Conservation (phyloP, 2,888 invertebrate genomes). For the Protodeltote pygarga region DNA sequence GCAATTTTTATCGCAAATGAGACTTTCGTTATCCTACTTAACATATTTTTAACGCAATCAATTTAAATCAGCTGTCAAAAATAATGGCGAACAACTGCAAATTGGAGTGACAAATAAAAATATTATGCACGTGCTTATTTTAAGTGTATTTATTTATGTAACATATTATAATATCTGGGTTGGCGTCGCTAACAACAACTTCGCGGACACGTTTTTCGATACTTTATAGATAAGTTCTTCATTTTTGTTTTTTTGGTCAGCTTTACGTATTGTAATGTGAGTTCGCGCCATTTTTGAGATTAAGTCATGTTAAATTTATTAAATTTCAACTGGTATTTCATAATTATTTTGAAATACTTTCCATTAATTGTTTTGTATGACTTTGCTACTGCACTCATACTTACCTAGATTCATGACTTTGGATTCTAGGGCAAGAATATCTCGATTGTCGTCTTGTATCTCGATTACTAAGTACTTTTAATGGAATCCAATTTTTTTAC, state of each 20-base stretch:
- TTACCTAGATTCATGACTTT: too few relatives aligned
- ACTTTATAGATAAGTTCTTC: slow-evolving; percentile 13
- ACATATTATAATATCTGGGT: slow-evolving; percentile 14
- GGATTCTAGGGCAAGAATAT: too few relatives aligned
- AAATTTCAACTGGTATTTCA: not conserved
- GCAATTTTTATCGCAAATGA: not conserved
- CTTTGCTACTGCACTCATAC: too few relatives aligned
- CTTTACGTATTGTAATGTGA: not conserved
- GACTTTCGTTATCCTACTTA: slow-evolving; percentile 4
- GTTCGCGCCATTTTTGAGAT: slow-evolving; percentile 4
- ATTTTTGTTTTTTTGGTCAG: slow-evolving; percentile 2
- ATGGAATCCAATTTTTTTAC: too few relatives aligned
- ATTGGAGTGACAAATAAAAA: slow-evolving; percentile 9
- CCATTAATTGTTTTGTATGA: too few relatives aligned
- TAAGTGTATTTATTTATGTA: slow-evolving; percentile 7
- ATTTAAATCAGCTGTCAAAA: slow-evolving; percentile 30
- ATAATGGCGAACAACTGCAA: slow-evolving; percentile 15
- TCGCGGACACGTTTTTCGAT: not conserved
- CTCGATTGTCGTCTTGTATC: too few relatives aligned
- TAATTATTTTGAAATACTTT: not conserved
- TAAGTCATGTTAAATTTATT: not conserved
- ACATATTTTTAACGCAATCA: slow-evolving; percentile 10
- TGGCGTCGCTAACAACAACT: not conserved
- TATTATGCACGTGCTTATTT: not conserved
- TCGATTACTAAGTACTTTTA: too few relatives aligned